These are phyloP conservation scores for Leptosomus discolor DNA, from an alignment of 2,113 vertebrate genomes.

Conservation along the genomic window DNA sequence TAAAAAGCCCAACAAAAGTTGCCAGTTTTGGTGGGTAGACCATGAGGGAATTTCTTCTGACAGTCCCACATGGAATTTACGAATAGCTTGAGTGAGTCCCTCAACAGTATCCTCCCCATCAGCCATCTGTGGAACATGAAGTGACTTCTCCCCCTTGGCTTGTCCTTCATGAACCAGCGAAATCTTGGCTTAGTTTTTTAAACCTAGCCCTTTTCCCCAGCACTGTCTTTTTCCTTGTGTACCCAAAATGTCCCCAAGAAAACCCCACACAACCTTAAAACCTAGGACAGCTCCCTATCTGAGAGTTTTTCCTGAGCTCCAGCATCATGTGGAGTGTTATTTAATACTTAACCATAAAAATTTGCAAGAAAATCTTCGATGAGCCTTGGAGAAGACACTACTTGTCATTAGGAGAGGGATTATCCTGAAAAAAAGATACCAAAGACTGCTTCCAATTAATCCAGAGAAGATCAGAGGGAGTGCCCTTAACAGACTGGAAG, in stretches of 20 bases:
- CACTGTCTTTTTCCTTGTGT: neutral
- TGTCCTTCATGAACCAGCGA: neutral
- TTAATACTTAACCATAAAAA: neutral
- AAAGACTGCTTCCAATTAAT: neutral
- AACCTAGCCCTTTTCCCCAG: neutral
- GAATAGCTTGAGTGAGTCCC: neutral
- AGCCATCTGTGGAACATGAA: accelerated
- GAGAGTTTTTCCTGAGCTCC: neutral
- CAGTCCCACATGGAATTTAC: neutral
- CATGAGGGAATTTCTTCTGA: neutral
- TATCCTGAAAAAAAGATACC: neutral
- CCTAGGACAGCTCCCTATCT: neutral
- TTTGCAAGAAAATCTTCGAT: neutral
- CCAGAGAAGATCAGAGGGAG: neutral
- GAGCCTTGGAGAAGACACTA: conserved; percentile 16
- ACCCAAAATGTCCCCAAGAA: neutral
- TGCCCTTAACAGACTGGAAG: neutral
- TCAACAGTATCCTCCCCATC: neutral
- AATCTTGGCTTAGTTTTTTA: neutral
- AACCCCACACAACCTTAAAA: neutral
- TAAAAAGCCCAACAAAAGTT: neutral
- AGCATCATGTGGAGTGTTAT: neutral
- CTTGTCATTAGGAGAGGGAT: neutral
- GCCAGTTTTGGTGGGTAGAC: neutral
- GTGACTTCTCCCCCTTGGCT: neutral